These are phyloP conservation scores for Capra hircus DNA, from an alignment of 2,113 vertebrate genomes.

Conservation along the genomic window DNA sequence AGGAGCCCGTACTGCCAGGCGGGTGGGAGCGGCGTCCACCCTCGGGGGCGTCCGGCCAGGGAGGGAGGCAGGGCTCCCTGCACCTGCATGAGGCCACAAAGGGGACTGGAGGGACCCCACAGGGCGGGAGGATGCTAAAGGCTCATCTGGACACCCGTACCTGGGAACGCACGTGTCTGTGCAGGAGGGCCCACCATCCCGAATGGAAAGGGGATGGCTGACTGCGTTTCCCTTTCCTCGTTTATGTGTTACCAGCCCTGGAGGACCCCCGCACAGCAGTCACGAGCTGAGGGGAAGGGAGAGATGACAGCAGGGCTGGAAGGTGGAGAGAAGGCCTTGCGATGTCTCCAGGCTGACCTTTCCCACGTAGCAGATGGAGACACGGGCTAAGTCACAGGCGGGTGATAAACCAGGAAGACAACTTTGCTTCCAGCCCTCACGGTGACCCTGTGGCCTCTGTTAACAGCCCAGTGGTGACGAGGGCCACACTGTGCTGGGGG, in stretches of 20 bases:
- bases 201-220: fast-evolving
- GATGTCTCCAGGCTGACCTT: not conserved
- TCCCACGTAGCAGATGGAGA: not conserved
- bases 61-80: too few relatives aligned
- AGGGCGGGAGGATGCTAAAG: fast-evolving
- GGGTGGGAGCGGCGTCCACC: not conserved
- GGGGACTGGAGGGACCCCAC: not conserved
- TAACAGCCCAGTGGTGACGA: not conserved
- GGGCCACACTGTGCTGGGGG: fast-evolving
- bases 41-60: fast-evolving
- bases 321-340: too few relatives aligned
- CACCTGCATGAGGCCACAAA: fast-evolving
- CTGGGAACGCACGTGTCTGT: not conserved
- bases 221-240: not conserved
- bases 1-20: fast-evolving
- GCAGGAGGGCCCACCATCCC: fast-evolving
- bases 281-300: fast-evolving
- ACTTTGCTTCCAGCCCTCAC: not conserved
- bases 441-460: not conserved
- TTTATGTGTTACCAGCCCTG: not conserved
- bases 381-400: fast-evolving
- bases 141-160: fast-evolving
- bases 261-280: not conserved
- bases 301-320: fast-evolving
- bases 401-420: not conserved